phyloP scores from a whole-genome alignment of 2,113 vertebrate genomes.

The Gymnogyps californianus region DNA sequence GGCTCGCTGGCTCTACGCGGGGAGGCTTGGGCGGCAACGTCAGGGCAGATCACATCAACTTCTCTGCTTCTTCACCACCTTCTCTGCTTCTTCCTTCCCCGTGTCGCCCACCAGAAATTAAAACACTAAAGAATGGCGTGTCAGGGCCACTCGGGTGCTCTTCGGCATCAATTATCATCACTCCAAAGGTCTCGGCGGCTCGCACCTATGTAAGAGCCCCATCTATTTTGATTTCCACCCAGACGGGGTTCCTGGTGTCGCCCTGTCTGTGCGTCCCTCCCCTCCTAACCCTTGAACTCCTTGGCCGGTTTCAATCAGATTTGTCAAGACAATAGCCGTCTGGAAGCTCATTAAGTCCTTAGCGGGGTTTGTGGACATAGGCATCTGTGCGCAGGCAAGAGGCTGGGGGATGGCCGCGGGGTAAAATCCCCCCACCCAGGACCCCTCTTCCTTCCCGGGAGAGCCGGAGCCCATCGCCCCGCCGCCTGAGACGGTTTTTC shows the following conservation, averaged over 20 bases:
- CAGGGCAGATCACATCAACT: background rate
- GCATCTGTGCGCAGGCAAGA: background rate
- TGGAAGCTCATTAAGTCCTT: conserved; percentile 32
- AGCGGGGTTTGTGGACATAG: background rate
- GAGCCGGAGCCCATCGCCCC: fast-evolving
- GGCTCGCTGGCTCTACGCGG: fast-evolving
- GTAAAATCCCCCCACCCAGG: background rate
- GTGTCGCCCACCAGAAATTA: background rate
- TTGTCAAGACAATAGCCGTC: conserved; percentile 45
- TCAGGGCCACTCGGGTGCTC: background rate
- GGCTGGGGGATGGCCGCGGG: background rate
- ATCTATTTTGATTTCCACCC: background rate
- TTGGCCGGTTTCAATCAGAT: conserved; percentile 22
- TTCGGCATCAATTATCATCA: background rate
- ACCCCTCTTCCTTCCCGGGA: background rate
- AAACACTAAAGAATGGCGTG: background rate
- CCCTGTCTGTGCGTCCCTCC: background rate
- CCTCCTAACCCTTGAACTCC: conserved; percentile 29
- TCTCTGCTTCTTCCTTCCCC: background rate
- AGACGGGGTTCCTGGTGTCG: background rate
- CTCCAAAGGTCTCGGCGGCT: background rate
- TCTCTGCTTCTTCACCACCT: background rate
- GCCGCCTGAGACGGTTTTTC: background rate
- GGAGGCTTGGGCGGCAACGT: background rate
- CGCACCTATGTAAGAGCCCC: background rate